phyloP scores from a whole-genome alignment of 2,888 invertebrate species.

The Cephus spinipes region DNA sequence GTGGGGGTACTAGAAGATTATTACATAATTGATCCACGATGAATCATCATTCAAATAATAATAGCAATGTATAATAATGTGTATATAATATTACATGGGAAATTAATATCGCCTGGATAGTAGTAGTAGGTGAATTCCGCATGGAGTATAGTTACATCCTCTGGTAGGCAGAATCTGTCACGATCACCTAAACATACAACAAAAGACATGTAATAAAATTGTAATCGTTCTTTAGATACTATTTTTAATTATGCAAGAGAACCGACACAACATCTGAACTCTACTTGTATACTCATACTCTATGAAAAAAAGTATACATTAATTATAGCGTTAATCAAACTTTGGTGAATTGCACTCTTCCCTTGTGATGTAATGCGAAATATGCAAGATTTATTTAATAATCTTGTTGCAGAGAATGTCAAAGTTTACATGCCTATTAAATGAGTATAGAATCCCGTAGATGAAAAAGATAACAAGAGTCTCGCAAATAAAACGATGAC shows the following conservation, averaged over 20 bases:
- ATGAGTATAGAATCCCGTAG: neutral
- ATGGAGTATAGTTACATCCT: conserved; percentile 92
- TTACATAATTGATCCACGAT: neutral
- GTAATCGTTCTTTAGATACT: neutral
- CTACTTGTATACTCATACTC: neutral
- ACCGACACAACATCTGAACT: neutral
- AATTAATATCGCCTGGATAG: conserved; percentile 90
- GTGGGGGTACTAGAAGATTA: conserved; percentile 84
- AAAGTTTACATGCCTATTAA: neutral
- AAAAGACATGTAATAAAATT: neutral
- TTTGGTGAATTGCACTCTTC: neutral
- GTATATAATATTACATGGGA: conserved; percentile 72
- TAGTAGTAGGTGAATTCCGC: conserved; percentile 97
- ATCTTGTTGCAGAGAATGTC: neutral
- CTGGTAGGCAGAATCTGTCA: conserved; percentile 86
- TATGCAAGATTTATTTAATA: neutral
- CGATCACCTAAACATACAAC: conserved; percentile 72
- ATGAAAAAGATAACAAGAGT: neutral
- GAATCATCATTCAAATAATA: neutral
- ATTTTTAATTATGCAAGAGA: too few species aligned
- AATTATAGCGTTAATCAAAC: neutral
- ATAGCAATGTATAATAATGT: neutral
- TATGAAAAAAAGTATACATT: neutral
- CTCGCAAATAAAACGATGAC: neutral
- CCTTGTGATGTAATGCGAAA: neutral